Evolutionary conservation across 1,140 invertebrate species (phyloP), one percentile per base, ranked within the genome.

Genomic region (Trissolcus basalis): DNA sequence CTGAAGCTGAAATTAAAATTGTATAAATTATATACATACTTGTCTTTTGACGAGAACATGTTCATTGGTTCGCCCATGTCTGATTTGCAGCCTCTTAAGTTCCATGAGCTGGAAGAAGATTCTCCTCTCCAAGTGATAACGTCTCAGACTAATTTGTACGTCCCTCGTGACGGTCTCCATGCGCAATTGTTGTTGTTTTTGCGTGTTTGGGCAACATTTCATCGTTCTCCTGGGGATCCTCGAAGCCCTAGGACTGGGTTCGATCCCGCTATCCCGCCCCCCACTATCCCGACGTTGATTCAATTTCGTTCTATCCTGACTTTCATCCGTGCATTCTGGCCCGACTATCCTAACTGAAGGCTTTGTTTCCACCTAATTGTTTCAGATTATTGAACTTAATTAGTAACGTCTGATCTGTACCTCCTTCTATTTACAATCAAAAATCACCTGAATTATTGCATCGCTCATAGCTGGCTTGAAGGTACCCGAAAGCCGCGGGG

Each of bases 101-200:
- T 98, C 96, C 80, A 98, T 91, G 54, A 98, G 88, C 84, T 98
- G 95, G 81, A 98, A 95, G 87, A 98, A 98, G 78, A 98, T 96
- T 80, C 96, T 95, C 59, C 96, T 90, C 84, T 98, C 97, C 77
- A 96, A 90, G 73, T 97, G 95, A 87, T 97, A 97, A 83, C 96
- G 81, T 9, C 87, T 77, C 32, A 88, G 47, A 51, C 81, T 88
- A 10, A 88, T 84, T 65, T 88, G 87, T 1, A 88, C 85, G 39
- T 88, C 88, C 10, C 87, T 82, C 1, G 84, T 88, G 1, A 87
- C 64, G 15, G 85, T 89, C 4, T 87, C 86, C 82, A 87, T 87
- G 39, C 84, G 80, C 1, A 88, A 53, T 2, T 84, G 59, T 7
- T 84, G 81, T 33, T 88, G 86, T 43, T 86, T 87, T 16, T 83